These are phyloP conservation scores for Drosophila barbarae DNA, from an alignment of 2,888 invertebrate genomes.

Conservation along the genomic window DNA sequence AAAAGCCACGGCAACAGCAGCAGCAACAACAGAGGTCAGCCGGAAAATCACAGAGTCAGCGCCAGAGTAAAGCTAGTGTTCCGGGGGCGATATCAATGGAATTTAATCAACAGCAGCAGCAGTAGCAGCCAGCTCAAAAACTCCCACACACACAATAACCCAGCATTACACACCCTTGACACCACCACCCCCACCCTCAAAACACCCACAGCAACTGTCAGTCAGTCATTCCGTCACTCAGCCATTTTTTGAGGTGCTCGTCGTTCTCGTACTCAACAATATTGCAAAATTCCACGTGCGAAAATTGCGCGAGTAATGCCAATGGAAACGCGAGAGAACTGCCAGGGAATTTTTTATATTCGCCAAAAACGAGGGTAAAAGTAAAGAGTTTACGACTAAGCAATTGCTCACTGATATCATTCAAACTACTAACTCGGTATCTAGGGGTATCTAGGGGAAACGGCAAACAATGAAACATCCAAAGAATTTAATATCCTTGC, in stretches of 20 bases:
- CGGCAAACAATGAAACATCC: background rate
- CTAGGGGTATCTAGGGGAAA: background rate
- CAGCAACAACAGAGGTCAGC: constrained; percentile 50
- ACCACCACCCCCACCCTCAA: background rate
- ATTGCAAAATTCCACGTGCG: constrained; percentile 71
- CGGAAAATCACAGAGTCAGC: constrained; percentile 59
- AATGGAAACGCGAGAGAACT: constrained; percentile 49
- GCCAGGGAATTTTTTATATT: constrained; percentile 61
- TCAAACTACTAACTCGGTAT: background rate
- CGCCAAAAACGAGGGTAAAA: constrained; percentile 16
- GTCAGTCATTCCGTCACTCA: constrained; percentile 15
- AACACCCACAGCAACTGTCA: constrained; percentile 7
- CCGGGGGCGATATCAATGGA: constrained; percentile 60
- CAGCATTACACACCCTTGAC: background rate
- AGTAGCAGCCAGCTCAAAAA: constrained; percentile 30
- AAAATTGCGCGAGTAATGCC: constrained; percentile 65
- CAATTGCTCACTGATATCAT: constrained; percentile 17
- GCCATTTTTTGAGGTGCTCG: constrained; percentile 19
- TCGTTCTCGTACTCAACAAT: constrained; percentile 43
- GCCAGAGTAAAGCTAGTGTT: constrained; percentile 11
- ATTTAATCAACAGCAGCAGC: constrained; percentile 65
- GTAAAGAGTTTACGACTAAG: constrained; percentile 17
- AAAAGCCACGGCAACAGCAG: constrained; percentile 21
- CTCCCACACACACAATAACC: constrained; percentile 11
- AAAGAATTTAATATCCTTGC: constrained; percentile 1